Evolutionary conservation across 2,113 vertebrate species (phyloP).

Genomic region (Thamnaconus septentrionalis): DNA sequence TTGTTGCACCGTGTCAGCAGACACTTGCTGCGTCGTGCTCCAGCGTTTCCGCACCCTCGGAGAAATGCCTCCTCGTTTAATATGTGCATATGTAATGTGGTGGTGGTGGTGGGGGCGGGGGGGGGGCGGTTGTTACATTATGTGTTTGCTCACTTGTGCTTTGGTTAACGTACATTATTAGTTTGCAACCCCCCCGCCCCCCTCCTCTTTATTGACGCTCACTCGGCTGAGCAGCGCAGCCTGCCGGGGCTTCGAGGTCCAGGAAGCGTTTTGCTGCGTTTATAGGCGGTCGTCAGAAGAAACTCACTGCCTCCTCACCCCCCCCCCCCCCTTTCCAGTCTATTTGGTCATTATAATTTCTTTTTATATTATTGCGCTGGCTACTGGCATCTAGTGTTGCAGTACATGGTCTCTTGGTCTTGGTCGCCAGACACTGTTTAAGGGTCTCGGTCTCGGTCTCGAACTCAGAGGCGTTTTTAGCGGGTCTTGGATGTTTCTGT

Average conservation of each 20-base stretch:
- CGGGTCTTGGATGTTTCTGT: no score
- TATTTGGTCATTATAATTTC: conserved; percentile 30
- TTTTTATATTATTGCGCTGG: conserved; percentile 2
- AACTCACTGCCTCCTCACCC: conserved; percentile 1
- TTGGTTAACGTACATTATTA: conserved; percentile 48
- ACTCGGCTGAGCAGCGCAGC: conserved; percentile 45
- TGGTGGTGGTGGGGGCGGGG: no score
- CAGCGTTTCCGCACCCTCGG: conserved; percentile 22
- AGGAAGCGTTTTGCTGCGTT: conserved; percentile 30
- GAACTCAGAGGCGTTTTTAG: background rate
- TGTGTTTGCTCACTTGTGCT: conserved; percentile 42
- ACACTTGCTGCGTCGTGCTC: conserved; percentile 42
- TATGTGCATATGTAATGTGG: conserved; percentile 63
- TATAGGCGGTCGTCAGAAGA: conserved; percentile 46
- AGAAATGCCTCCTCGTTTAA: conserved; percentile 62
- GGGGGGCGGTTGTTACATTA: conserved; percentile 11
- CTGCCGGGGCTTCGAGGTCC: conserved; percentile 52
- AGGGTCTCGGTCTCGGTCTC: background rate
- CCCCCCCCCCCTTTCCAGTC: conserved; percentile 11
- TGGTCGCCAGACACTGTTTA: background rate
- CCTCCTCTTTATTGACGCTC: conserved; percentile 62
- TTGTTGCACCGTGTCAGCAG: conserved; percentile 37
- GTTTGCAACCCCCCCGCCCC: conserved; percentile 15
- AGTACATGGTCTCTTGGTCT: no score
- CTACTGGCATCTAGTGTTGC: background rate